These are phyloP conservation scores for Scaptodrosophila latifasciaeformis DNA, from an alignment of 2,888 invertebrate genomes.

Conservation along the genomic window DNA sequence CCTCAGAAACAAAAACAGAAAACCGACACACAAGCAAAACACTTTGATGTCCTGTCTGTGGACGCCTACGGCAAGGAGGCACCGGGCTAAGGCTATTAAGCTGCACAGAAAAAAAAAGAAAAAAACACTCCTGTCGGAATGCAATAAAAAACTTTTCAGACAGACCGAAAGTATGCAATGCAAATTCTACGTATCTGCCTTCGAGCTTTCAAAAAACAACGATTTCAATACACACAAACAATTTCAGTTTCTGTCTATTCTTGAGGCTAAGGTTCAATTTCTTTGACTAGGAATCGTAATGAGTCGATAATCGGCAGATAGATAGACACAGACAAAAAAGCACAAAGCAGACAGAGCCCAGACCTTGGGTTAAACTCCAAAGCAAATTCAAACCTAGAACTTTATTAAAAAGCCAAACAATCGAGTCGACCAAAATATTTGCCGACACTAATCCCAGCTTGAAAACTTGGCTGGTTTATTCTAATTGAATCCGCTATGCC, in stretches of 20 bases:
- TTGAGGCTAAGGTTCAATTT: too few relatives aligned
- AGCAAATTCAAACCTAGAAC: neutral
- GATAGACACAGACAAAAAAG: too few relatives aligned
- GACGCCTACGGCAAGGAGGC: neutral
- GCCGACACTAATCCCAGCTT: slow-evolving; percentile 67
- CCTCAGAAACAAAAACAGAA: neutral
- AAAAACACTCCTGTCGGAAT: slow-evolving; percentile 30
- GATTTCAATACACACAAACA: neutral
- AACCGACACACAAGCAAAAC: too few relatives aligned
- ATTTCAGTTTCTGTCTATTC: too few relatives aligned
- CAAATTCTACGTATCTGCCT: slow-evolving; percentile 36
- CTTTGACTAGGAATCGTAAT: too few relatives aligned
- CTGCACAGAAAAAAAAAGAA: too few relatives aligned
- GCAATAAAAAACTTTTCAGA: slow-evolving; percentile 67
- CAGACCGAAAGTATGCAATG: slow-evolving; percentile 46
- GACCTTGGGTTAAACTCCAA: neutral
- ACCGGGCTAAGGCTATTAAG: too few relatives aligned
- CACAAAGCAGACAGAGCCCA: too few relatives aligned
- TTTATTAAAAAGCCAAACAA: neutral
- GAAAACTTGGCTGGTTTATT: slow-evolving; percentile 68
- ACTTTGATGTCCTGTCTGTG: neutral
- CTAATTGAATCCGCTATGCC: slow-evolving; percentile 53
- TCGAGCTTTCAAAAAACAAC: neutral
- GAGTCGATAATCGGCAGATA: too few relatives aligned
- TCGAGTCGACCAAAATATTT: neutral